Base-by-base conservation (phyloP, 2,113 vertebrate species). In the Dicrurus megarhynchus region DNA sequence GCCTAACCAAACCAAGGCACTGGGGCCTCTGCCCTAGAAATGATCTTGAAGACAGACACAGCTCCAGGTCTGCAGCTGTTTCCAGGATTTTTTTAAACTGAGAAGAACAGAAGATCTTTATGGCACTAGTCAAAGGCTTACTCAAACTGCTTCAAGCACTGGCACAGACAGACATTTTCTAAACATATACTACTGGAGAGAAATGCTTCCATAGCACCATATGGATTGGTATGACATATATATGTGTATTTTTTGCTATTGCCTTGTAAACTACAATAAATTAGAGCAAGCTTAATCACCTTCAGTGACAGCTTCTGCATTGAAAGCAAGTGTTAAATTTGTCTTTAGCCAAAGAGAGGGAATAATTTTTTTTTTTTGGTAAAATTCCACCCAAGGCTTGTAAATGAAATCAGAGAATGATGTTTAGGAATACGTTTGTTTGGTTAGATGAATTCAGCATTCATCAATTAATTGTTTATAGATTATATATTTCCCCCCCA, bases 141-240 rank as follows among this genome's bases (percentile, higher is more conserved):
- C 47, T 75, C 87, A 92, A 95, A 94, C 41, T 78, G 84, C 93
- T 91, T 92, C 81, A 68, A 91, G 89, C 87, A 47, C 77, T 95
- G 80, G 89, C 89, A 92, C 65, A 71, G 80, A 76, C 4, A 94
- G 61, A 81, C 77, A 41, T 60, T 89, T 92, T 89, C 89, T 92
- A 96, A 90, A 82, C 84, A 84, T 70, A 55, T 4, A 93, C 50
- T 53, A 47, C 46, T 59, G 79, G 73, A 89, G 61, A 92, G 56
- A 71, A 92, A 60, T 28, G 69, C 60, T 91, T 95, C 67, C 63
- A n/a, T 64, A 81, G 76, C 77, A 68, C 89, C 89, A 82, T 78
- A 95, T 96, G 93, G 94, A 67, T 87, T 77, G 49, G 27, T 84
- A 92, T 21, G 4, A 71, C 1, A 79, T 46, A 78, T 42, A 82